These are phyloP conservation scores for Scleropages formosus DNA, from an alignment of 2,797 vertebrate species.

Conservation along the genomic window DNA sequence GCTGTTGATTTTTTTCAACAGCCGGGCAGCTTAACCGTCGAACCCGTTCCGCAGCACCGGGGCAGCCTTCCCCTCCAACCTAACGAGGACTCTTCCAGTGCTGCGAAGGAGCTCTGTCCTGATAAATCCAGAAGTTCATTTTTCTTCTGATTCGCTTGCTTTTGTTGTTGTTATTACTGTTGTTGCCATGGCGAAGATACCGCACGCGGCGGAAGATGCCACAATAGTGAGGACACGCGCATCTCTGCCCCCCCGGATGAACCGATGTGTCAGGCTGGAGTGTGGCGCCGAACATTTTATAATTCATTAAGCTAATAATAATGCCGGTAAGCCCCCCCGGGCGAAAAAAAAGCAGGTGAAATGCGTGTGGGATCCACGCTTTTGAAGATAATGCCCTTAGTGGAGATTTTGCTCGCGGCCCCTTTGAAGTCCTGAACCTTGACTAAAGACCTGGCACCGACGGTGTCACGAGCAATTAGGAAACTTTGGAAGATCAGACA, in stretches of 20 bases:
- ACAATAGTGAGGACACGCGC: not conserved
- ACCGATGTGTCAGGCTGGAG: not conserved
- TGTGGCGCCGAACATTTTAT: not conserved
- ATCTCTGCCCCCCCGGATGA: not conserved
- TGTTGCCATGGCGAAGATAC: not conserved
- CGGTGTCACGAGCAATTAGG: conserved; percentile 5
- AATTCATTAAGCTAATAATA: conserved; percentile 20
- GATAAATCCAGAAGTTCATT: not conserved
- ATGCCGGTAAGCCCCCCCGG: not conserved
- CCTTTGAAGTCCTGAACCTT: conserved; percentile 13
- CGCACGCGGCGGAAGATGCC: not conserved
- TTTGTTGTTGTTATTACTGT: not conserved
- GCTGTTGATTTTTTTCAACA: no score
- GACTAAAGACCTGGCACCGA: conserved; percentile 15
- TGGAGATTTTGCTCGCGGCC: not conserved
- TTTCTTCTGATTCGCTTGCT: not conserved
- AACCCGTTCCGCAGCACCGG: not conserved
- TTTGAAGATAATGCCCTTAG: conserved; percentile 21
- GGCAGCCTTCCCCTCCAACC: not conserved
- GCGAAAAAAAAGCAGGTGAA: not conserved
- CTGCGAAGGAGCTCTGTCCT: not conserved
- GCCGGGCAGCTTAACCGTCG: not conserved
- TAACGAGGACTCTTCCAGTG: not conserved
- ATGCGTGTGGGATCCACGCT: not conserved
- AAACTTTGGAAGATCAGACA: conserved; percentile 13